These are phyloP conservation scores for Trematocara nigrifrons DNA, from an alignment of 2,113 vertebrate genomes.

Conservation along the genomic window DNA sequence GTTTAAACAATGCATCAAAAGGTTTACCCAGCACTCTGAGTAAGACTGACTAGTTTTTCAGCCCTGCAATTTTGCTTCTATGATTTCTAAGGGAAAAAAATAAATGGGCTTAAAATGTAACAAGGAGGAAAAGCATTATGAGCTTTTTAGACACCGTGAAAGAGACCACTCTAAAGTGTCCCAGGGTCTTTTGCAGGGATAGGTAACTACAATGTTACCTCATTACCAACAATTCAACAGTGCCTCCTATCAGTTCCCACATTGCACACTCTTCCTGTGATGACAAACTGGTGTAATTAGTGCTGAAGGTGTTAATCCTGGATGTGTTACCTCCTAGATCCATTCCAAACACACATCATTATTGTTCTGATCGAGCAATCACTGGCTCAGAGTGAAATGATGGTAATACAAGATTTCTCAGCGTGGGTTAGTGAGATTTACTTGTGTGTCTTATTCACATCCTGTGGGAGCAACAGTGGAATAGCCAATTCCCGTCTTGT, in stretches of 20 bases:
- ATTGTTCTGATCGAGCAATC: neutral
- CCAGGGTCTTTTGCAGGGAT: neutral
- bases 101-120: neutral
- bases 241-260: neutral
- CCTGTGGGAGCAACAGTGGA: slow-evolving; percentile 35
- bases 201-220: neutral
- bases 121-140: neutral
- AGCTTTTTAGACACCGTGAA: neutral
- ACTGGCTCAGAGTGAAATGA: slow-evolving; percentile 12
- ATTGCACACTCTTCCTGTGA: slow-evolving; percentile 8
- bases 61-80: neutral
- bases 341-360: slow-evolving; percentile 16
- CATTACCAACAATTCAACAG: slow-evolving; percentile 9
- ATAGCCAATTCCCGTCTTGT: slow-evolving; percentile 44
- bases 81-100: neutral
- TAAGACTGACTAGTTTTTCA: neutral
- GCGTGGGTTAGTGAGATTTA: slow-evolving; percentile 24
- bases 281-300: slow-evolving; percentile 37
- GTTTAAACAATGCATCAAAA: neutral
- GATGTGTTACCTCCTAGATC: slow-evolving; percentile 4
- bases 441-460: slow-evolving; percentile 9
- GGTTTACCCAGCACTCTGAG: neutral
- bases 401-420: slow-evolving; percentile 15
- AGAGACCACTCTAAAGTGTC: neutral
- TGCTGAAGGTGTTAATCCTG: slow-evolving; percentile 35